Evolutionary conservation across 2,797 vertebrate genomes (phyloP).

Genomic region (Spizella passerina): DNA sequence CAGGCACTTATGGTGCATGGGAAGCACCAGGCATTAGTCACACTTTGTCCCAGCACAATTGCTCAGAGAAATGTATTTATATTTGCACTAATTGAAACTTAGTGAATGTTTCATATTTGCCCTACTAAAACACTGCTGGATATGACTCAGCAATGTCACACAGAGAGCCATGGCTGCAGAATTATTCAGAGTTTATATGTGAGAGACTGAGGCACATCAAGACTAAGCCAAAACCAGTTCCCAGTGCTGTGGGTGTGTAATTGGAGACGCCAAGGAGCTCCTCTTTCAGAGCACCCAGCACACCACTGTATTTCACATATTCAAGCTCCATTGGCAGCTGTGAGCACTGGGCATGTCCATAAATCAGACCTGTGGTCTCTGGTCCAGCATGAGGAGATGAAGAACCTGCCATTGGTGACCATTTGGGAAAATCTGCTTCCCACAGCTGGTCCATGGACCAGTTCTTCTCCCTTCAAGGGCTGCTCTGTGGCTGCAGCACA

Average conservation of each 20-base stretch:
- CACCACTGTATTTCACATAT: not conserved
- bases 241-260: not conserved
- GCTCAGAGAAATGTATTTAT: not conserved
- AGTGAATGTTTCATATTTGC: not conserved
- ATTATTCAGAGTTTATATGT: not conserved
- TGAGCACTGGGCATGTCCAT: not conserved
- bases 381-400: fast-evolving
- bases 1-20: fast-evolving
- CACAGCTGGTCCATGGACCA: not conserved
- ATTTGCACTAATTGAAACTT: not conserved
- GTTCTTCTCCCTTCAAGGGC: not conserved
- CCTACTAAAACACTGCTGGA: not conserved
- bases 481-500: not conserved
- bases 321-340: not conserved
- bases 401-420: not conserved
- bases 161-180: not conserved
- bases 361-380: not conserved
- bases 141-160: not conserved
- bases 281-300: not conserved
- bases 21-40: not conserved
- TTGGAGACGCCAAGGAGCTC: not conserved
- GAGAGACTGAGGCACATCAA: not conserved
- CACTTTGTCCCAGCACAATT: not conserved
- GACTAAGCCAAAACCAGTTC: not conserved
- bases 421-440: not conserved